Base-by-base conservation (phyloP, 2,797 vertebrate species). In the Serranus cabrilla region DNA sequence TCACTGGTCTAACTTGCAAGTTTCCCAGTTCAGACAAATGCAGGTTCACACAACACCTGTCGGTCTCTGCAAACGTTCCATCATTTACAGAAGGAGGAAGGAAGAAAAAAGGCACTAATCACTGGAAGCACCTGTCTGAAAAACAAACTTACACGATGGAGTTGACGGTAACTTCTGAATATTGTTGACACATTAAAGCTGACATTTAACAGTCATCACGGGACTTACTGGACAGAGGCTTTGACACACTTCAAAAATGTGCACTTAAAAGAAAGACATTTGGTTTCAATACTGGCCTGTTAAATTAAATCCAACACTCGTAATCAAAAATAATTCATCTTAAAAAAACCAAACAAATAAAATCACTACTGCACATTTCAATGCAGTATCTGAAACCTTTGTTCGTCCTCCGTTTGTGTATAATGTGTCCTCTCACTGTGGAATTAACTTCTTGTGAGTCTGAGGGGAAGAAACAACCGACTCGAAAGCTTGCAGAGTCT, bases 251-350 rank as follows among this genome's bases (percentile, higher is more conserved):
- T 43, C 60, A 34, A 52, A 73, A 39, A 7, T 72, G 50, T 54
- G 61, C 20, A 3, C 47, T 70, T 71, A 25, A 74, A 71, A 59
- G 5, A 57, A 71, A 70, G 46, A 23, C 2, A 54, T 83, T 75
- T 74, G 56, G 74, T 81, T 87, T 84, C 9, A 70, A 45, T 46
- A 89, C 71, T 86, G 82, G 77, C 65, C 71, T 47, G 37, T 76
- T 83, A 64, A 60, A 71, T 71, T 34, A 46, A 51, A 45, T 39
- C 18, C 27, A 81, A 42, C 61, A 75, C 9, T 37, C 6, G 67
- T 50, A 39, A 75, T 69, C 11, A 66, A 7, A 31, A 60, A 73
- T 43, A 59, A 74, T 55, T 40, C 2, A 42, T 60, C 3, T 66
- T 37, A 43, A 73, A 58, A 60, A 58, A 43, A 11, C 11, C 8